These are phyloP conservation scores for Ibycter americanus DNA, from an alignment of 2,797 vertebrate species.

Conservation along the genomic window DNA sequence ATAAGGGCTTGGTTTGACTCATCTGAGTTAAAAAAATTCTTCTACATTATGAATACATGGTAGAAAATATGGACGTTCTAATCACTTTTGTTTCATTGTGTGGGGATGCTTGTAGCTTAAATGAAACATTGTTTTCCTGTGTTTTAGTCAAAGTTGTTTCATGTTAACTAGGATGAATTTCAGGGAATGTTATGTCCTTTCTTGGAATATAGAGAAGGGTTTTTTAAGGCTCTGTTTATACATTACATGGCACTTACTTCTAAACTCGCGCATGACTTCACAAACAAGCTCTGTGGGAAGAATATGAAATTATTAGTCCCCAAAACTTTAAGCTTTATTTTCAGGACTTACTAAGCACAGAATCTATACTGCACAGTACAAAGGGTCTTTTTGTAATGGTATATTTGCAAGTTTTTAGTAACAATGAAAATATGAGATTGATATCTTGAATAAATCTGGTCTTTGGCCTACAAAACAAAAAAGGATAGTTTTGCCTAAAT, in stretches of 20 bases:
- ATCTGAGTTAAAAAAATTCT: background rate
- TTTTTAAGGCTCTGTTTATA: constrained; percentile 27
- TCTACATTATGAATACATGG: background rate
- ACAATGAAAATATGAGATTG: background rate
- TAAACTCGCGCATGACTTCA: background rate
- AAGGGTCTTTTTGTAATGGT: background rate
- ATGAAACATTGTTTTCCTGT: background rate
- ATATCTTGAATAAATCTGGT: background rate
- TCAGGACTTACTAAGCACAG: background rate
- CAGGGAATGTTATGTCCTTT: background rate
- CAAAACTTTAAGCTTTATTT: background rate
- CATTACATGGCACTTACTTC: background rate
- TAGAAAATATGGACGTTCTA: background rate
- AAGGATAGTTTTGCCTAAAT: background rate
- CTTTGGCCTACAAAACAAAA: background rate
- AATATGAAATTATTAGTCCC: background rate
- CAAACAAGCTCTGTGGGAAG: background rate
- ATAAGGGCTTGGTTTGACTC: background rate
- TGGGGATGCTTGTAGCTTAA: background rate
- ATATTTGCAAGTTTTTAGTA: background rate
- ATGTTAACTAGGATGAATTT: background rate
- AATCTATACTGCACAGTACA: background rate
- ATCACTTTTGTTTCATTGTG: background rate
- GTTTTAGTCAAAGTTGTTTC: background rate
- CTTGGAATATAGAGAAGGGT: background rate